Evolutionary conservation across 2,797 vertebrate species (phyloP), one percentile per base, ranked within the genome.

Genomic region (Bradypodion pumilum): DNA sequence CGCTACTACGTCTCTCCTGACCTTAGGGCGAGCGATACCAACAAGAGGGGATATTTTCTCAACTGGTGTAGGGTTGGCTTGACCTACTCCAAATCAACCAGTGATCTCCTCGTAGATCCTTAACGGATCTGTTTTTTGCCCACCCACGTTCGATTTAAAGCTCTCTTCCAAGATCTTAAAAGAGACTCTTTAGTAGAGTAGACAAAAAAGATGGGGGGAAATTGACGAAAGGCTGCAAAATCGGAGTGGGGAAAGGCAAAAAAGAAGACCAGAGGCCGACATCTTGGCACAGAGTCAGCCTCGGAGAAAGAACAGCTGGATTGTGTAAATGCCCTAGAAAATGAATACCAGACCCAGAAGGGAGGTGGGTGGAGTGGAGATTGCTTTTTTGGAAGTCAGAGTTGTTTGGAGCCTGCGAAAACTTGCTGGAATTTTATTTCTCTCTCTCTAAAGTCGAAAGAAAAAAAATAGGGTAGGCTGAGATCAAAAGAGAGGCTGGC

Each of bases 291-390:
- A 89, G 87, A 65, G 92, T 94, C 91, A 94, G 78, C 77, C 7
- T 77, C 90, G 82, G 88, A 85, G 85, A 66, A 90, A 84, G n/a
- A 90, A 89, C 94, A 95, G 94, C 93, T 94, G 94, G 88, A 92
- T 85, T 91, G 49, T 92, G 92, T 92, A 88, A 91, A 86, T 92
- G 78, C 88, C 73, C 73, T 0, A 87, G 86, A 92, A 95, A 92
- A 94, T 91, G 52, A 92, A 72, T 94, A 92, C 92, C 93, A 93
- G 90, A 89, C 89, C 85, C 63, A 56, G 76, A 81, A 82, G 78
- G 84, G 88, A 85, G 87, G 80, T 42, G 91, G 91, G 93, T 86
- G 90, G 89, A 85, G 88, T 27, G 69, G 49, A n/a, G n/a, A 29
- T 86, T 87, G 85, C 86, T 91, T 83, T 91, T 90, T 7, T 12